These are phyloP conservation scores for Stomatorhinus walkeri DNA, from an alignment of 2,797 vertebrate genomes.

Conservation along the genomic window DNA sequence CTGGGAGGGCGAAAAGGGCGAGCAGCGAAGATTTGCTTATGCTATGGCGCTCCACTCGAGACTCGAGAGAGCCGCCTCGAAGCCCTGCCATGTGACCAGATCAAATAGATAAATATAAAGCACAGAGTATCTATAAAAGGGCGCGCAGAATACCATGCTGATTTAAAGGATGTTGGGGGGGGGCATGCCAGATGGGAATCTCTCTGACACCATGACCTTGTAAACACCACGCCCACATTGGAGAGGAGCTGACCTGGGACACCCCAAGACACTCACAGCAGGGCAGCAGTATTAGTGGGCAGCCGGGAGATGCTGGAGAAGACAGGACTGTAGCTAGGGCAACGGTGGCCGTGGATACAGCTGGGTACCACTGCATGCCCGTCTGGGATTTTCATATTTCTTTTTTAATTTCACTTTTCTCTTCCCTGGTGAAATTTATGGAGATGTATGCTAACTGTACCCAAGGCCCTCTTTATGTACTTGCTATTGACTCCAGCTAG, in stretches of 20 bases:
- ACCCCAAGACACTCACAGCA: background rate
- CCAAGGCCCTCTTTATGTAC: constrained; percentile 25
- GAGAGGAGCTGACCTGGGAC: background rate
- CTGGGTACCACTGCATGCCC: background rate
- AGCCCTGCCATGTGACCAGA: background rate
- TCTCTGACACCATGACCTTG: background rate
- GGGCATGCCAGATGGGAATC: background rate
- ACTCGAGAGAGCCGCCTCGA: background rate
- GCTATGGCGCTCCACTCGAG: constrained; percentile 18
- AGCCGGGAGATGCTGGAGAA: background rate
- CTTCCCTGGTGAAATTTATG: constrained; percentile 12
- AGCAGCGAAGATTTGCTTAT: background rate
- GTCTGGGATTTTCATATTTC: background rate
- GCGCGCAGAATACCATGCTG: constrained; percentile 19
- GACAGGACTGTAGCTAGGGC: background rate
- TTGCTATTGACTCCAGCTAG: constrained; percentile 35
- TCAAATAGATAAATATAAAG: constrained; percentile 22
- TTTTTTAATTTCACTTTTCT: background rate
- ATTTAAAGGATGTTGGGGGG: constrained; percentile 14
- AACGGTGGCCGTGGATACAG: background rate
- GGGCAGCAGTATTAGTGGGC: background rate
- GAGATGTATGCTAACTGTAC: constrained; percentile 24
- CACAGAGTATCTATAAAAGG: constrained; percentile 27
- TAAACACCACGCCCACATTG: background rate
- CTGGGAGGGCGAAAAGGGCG: constrained; percentile 6